Percentiles rank a stretch among this genome's conserved stretches.
Evolutionary conservation across 2,888 invertebrate genomes (phyloP).

Genomic region (Drosophila cognata): DNA sequence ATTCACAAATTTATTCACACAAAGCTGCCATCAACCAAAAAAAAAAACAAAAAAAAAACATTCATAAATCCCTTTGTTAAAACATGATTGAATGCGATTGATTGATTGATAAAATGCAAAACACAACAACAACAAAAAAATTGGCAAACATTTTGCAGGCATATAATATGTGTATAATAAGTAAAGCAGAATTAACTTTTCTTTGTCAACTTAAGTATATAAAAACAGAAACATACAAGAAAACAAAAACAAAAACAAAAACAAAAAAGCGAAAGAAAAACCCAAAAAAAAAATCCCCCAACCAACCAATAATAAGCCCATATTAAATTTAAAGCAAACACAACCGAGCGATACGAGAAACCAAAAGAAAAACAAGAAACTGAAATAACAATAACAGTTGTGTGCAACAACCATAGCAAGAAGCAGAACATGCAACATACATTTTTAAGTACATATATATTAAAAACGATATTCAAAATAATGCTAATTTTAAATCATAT

Average conservation of each 20-base stretch:
- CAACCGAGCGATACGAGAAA: slow-evolving; percentile 31
- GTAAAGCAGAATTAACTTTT: slow-evolving; percentile 50
- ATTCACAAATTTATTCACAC: slow-evolving; percentile 44
- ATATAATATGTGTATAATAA: slow-evolving; percentile 30
- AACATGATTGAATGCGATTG: slow-evolving; percentile 35
- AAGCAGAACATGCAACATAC: slow-evolving; percentile 52
- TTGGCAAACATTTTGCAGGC: slow-evolving; percentile 50
- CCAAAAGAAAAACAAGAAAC: slow-evolving; percentile 20
- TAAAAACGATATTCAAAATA: slow-evolving; percentile 63
- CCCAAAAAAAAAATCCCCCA: slow-evolving; percentile 2
- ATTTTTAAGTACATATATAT: slow-evolving; percentile 74
- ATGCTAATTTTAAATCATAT: slow-evolving; percentile 70
- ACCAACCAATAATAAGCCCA: slow-evolving; percentile 46
- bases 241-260: slow-evolving; percentile 7
- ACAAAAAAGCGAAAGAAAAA: neutral
- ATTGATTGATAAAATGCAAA: slow-evolving; percentile 25
- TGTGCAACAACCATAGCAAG: slow-evolving; percentile 70
- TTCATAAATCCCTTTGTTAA: slow-evolving; percentile 31
- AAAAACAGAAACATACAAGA: slow-evolving; percentile 3
- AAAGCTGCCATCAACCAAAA: slow-evolving; percentile 49
- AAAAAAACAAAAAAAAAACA: slow-evolving; percentile 5
- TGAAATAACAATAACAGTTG: slow-evolving; percentile 49
- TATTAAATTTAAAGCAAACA: slow-evolving; percentile 53
- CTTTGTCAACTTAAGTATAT: slow-evolving; percentile 57
- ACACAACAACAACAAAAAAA: slow-evolving; percentile 30